Percentiles rank a stretch among this genome's conserved stretches.
These are phyloP conservation scores for Coptotermes formosanus DNA, from an alignment of 1,140 invertebrate genomes.

Conservation along the genomic window DNA sequence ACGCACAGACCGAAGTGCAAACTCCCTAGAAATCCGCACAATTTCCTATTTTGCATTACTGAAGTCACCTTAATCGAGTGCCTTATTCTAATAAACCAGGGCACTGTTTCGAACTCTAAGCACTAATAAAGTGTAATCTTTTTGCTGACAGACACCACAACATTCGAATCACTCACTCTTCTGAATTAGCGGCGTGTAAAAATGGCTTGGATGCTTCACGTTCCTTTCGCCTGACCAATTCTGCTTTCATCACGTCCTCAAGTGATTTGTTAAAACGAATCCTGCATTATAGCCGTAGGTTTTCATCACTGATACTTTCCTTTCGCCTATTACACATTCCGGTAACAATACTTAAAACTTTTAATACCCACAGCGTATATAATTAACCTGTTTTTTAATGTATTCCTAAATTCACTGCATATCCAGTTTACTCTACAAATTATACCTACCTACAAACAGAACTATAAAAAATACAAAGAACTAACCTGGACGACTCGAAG, in stretches of 20 bases:
- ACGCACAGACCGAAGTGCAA: too few relatives aligned
- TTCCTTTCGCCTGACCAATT: background rate
- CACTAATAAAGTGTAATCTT: too few relatives aligned
- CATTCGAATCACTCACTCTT: too few relatives aligned
- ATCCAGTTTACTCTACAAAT: background rate
- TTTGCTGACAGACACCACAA: too few relatives aligned
- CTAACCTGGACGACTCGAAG: background rate
- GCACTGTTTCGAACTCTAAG: too few relatives aligned
- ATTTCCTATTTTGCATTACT: too few relatives aligned
- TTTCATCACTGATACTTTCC: background rate
- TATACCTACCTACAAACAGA: background rate
- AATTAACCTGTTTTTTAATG: background rate
- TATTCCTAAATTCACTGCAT: background rate
- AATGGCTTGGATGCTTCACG: background rate
- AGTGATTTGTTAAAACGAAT: background rate
- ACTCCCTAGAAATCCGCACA: too few relatives aligned
- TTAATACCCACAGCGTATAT: background rate
- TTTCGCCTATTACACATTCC: background rate
- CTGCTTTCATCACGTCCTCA: background rate
- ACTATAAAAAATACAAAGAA: background rate
- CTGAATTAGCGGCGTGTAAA: too few relatives aligned
- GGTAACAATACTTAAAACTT: background rate
- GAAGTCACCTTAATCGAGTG: too few relatives aligned
- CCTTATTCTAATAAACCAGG: too few relatives aligned
- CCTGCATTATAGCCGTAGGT: background rate